These are phyloP conservation scores for Melolontha melolontha DNA, from an alignment of 2,888 invertebrate species.

Conservation along the genomic window DNA sequence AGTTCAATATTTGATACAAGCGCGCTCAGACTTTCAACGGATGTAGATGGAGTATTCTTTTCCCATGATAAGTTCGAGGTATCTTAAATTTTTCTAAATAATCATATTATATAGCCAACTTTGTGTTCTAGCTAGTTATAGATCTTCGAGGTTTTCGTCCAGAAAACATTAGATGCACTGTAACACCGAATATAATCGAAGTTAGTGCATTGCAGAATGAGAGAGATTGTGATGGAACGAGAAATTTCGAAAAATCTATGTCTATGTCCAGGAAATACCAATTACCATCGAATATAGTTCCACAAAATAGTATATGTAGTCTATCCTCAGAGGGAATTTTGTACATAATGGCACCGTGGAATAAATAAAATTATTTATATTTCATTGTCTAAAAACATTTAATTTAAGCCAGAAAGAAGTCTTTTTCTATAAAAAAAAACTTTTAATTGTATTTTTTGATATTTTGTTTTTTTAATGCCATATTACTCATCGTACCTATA, in stretches of 20 bases:
- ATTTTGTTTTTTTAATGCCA: too few species aligned
- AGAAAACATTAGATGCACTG: slow-evolving; percentile 20
- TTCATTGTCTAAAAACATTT: too few species aligned
- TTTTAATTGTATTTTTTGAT: too few species aligned
- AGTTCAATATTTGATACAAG: not conserved
- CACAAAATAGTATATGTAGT: slow-evolving; percentile 20
- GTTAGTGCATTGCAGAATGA: slow-evolving; percentile 14
- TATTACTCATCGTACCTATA: too few species aligned
- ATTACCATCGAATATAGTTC: slow-evolving; percentile 22
- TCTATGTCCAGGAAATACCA: slow-evolving; percentile 12
- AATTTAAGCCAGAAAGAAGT: too few species aligned
- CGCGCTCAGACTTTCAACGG: slow-evolving; percentile 6
- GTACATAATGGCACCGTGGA: slow-evolving; percentile 18
- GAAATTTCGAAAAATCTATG: slow-evolving; percentile 4
- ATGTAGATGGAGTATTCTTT: slow-evolving; percentile 29
- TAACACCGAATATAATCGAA: slow-evolving; percentile 15
- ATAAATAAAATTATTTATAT: slow-evolving; percentile 9
- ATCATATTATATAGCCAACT: not conserved
- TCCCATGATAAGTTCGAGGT: slow-evolving; percentile 32
- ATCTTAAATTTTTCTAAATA: not conserved
- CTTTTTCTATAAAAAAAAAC: too few species aligned
- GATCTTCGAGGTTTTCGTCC: slow-evolving; percentile 25
- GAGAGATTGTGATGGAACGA: not conserved
- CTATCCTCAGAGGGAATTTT: slow-evolving; percentile 26
- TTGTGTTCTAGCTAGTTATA: slow-evolving; percentile 10